Evolutionary conservation across 2,888 invertebrate genomes (phyloP), one percentile per base, ranked within the genome.

Genomic region (Drosophila emarginata): DNA sequence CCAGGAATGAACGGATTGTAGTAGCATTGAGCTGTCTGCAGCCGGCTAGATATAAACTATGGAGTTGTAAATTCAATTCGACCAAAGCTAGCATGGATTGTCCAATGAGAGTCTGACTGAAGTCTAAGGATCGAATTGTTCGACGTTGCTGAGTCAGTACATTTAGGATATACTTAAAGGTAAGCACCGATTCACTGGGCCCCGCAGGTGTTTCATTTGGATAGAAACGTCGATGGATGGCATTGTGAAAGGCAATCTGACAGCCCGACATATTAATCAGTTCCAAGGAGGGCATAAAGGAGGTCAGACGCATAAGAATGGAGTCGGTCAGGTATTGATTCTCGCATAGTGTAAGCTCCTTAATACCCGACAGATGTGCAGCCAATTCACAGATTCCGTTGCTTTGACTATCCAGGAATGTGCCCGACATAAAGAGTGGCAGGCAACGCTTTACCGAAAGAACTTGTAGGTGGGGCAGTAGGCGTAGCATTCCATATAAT

Each of bases 241-340:
- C 95, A 68, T 93, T 92, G 88, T 95, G 95, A 89, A 95, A 96
- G 32, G 95, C 94, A 58, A 96, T 93, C 65, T 95, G 95, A 77
- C 95, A 95, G 7, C 93, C 94, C 5, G 94, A 94, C 70, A 96
- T 91, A 83, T 94, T 94, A 0, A 96, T 90, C 14, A 93, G 92
- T 69, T 94, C 93, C 15, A 96, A 88, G 64, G 93, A 92, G 51
- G 94, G 94, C 73, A 94, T 94, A 11, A 94, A 92, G 6, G 93
- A 92, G 2, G 94, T 92, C 82, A 96, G 93, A 80, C 95, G 93
- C 80, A 94, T 93, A 60, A 96, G 94, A 11, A 95, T 92, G n/a
- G 94, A 94, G 93, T 96, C 96, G 2, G 95, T 95, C 39, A 96
- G 91, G 89, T 95, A 95, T 74, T 95, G 93, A 87, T 96, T 95